phyloP scores from a whole-genome alignment of 2,888 invertebrate genomes.

The Helleia helle region DNA sequence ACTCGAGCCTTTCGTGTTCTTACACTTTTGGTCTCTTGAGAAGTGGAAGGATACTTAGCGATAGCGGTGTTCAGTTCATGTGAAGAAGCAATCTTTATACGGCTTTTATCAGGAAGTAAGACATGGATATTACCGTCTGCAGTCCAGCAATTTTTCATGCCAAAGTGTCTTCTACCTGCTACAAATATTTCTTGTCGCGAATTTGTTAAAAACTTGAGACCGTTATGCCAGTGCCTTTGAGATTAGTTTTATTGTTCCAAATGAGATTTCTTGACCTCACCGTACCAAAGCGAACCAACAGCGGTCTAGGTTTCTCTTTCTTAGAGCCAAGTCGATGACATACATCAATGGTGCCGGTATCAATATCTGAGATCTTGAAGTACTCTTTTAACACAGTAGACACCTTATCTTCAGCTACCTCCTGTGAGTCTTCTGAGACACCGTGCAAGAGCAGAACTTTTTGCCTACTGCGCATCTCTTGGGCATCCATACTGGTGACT shows the following conservation, averaged over 20 bases:
- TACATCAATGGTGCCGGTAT: neutral
- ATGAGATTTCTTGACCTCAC: slow-evolving; percentile 1
- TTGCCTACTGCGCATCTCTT: neutral
- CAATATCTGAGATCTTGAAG: slow-evolving; percentile 3
- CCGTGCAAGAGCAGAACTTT: slow-evolving; percentile 10
- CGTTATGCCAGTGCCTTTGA: slow-evolving; percentile 12
- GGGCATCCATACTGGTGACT: neutral
- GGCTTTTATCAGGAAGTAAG: slow-evolving; percentile 7
- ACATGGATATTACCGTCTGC: slow-evolving; percentile 10
- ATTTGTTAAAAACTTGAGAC: slow-evolving; percentile 12
- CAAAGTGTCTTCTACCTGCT: slow-evolving; percentile 11
- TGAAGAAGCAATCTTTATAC: neutral
- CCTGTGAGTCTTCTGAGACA: slow-evolving; percentile 1
- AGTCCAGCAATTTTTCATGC: slow-evolving; percentile 13
- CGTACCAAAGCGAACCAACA: slow-evolving; percentile 8
- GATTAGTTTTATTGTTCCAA: slow-evolving; percentile 6
- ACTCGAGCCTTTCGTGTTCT: neutral
- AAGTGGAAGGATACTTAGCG: neutral
- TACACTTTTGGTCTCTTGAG: neutral
- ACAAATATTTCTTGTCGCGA: slow-evolving; percentile 9
- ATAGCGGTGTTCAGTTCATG: neutral
- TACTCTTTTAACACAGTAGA: neutral
- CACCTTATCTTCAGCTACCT: neutral
- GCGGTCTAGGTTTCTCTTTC: slow-evolving; percentile 8
- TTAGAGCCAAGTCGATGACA: slow-evolving; percentile 10